Base-by-base conservation (phyloP, 2,113 vertebrate species). In the Pithys albifrons region DNA sequence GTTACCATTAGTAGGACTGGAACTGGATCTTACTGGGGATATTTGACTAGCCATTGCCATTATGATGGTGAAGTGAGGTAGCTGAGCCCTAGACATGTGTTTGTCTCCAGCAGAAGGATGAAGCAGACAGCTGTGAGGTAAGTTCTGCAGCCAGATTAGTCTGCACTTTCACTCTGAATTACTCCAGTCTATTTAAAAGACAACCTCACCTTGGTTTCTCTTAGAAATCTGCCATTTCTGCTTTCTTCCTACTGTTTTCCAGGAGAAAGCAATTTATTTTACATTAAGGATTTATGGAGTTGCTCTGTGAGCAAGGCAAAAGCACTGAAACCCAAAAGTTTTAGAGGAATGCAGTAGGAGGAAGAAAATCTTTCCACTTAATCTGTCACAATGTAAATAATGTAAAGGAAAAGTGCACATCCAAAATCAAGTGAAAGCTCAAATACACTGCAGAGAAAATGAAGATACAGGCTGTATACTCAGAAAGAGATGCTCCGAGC, bases 401-500 rank as follows among this genome's bases (percentile, higher is more conserved):
- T 19, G n/a, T 22, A 31, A 62, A 85, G 70, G 74, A 78, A 54
- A 35, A 6, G 7, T 14, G 7, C 11, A 57, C 25, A 39, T 48
- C 14, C 65, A 89, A 95, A 92, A 86, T 4, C 19, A 82, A 78
- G 67, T 46, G 27, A 74, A 85, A 67, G 35, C 10, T 31, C 69
- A 88, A 77, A 24, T 7, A 23, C 4, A 28, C 24, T 57, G 64
- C 55, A 51, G 28, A 67, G 24, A 84, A 94, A 78, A 80, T 10
- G 10, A 17, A 48, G 33, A 90, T 62, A 45, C 4, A 51, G 46
- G 39, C 18, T n/a, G 16, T 17, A 28, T 12, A 45, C 43, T 70
- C 3, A 0, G 46, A 70, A n/a, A 64, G 0, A 71, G 51, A 41
- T 78, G 58, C 23, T 88, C 54, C 0, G 0, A 90, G 49, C 23